phyloP scores from a whole-genome alignment of 2,888 invertebrate genomes.

The Scaptomyza tumidula region DNA sequence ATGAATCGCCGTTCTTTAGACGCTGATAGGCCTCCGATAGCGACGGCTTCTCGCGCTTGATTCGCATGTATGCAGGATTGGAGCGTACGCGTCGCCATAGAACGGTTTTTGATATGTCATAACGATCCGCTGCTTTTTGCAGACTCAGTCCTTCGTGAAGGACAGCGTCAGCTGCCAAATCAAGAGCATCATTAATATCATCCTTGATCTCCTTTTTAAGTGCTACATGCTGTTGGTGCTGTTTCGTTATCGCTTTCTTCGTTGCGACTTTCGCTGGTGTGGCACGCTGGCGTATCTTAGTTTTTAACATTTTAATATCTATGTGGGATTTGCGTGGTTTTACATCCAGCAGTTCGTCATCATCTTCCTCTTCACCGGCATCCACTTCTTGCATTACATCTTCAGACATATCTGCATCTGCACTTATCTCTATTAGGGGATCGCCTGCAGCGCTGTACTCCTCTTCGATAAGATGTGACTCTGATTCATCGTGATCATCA shows the following conservation, averaged over 20 bases:
- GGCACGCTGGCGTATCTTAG: slow-evolving; percentile 40
- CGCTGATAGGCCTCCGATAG: slow-evolving; percentile 82
- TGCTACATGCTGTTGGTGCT: slow-evolving; percentile 50
- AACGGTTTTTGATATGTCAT: slow-evolving; percentile 83
- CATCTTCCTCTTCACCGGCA: slow-evolving; percentile 51
- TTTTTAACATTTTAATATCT: slow-evolving; percentile 41
- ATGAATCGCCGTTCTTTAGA: slow-evolving; percentile 82
- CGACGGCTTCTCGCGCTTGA: slow-evolving; percentile 81
- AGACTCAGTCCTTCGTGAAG: slow-evolving; percentile 82
- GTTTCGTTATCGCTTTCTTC: slow-evolving; percentile 50
- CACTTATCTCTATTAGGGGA: slow-evolving; percentile 70
- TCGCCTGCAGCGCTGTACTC: slow-evolving; percentile 69
- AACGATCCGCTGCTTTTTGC: slow-evolving; percentile 83
- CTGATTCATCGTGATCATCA: slow-evolving; percentile 71
- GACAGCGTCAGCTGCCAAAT: slow-evolving; percentile 82
- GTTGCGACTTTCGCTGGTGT: slow-evolving; percentile 15
- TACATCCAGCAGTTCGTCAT: slow-evolving; percentile 56
- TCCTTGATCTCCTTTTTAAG: slow-evolving; percentile 63
- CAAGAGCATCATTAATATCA: slow-evolving; percentile 74
- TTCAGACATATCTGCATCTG: slow-evolving; percentile 51
- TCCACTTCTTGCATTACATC: slow-evolving; percentile 52
- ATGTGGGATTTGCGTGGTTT: slow-evolving; percentile 63
- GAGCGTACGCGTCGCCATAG: slow-evolving; percentile 84
- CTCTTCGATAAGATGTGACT: slow-evolving; percentile 77
- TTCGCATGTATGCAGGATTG: slow-evolving; percentile 82